phyloP scores from a whole-genome alignment of 2,888 invertebrate species.

The Stenotaenia linearis region DNA sequence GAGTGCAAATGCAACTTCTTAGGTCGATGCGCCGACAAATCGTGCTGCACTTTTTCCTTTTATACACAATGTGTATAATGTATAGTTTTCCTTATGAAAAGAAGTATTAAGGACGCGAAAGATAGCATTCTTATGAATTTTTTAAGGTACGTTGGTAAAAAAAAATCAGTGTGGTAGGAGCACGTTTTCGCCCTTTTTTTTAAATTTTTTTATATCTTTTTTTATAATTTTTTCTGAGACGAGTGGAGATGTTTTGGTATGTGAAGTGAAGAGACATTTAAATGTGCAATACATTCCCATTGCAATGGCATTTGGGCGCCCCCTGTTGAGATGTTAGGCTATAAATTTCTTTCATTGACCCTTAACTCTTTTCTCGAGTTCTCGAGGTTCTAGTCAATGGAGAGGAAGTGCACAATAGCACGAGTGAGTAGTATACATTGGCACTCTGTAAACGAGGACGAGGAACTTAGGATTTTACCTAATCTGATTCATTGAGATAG shows the following conservation, averaged over 20 bases:
- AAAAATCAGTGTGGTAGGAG: background rate
- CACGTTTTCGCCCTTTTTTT: background rate
- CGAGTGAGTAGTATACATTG: slow-evolving; percentile 5
- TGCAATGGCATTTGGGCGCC: slow-evolving; percentile 14
- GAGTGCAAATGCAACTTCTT: background rate
- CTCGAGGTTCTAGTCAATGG: slow-evolving; percentile 12
- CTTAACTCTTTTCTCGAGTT: slow-evolving; percentile 14
- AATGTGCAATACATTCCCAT: slow-evolving; percentile 19
- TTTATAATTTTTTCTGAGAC: background rate
- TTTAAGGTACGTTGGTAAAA: background rate
- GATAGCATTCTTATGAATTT: background rate
- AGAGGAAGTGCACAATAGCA: slow-evolving; percentile 14
- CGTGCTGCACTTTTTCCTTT: background rate
- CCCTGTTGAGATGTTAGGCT: slow-evolving; percentile 7
- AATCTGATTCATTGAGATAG: background rate
- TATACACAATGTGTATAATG: background rate
- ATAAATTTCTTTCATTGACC: slow-evolving; percentile 19
- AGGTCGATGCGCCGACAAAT: slow-evolving; percentile 6
- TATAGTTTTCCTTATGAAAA: background rate
- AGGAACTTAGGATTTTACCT: background rate
- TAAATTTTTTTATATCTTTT: background rate
- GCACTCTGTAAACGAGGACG: background rate
- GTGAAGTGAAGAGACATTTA: slow-evolving; percentile 19
- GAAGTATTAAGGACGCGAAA: background rate
- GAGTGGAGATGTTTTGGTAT: slow-evolving; percentile 19